phyloP scores from a whole-genome alignment of 2,888 invertebrate species.

The Euphydryas editha region DNA sequence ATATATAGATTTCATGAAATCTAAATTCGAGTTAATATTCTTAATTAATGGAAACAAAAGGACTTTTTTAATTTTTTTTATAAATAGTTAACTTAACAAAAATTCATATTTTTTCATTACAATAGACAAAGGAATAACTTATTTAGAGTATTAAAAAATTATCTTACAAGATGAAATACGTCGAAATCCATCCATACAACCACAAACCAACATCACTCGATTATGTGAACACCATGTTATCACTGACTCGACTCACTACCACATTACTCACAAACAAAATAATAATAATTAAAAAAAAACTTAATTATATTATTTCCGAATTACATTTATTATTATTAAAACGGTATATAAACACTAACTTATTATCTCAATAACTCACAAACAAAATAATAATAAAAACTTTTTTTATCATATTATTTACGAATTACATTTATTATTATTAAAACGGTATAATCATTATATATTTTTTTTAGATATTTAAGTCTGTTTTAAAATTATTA shows the following conservation, averaged over 20 bases:
- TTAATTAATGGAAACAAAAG: no score
- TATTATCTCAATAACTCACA: background rate
- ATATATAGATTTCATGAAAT: no score
- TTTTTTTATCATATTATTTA: no score
- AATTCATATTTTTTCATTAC: no score
- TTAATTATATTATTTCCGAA: no score
- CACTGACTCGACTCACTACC: background rate
- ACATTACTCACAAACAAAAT: background rate
- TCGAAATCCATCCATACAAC: conserved; percentile 50
- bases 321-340: no score
- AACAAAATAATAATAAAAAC: background rate
- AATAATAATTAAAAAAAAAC: background rate
- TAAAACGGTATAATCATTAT: background rate
- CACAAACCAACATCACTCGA: conserved; percentile 47
- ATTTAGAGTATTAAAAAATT: conserved; percentile 3
- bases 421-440: no score
- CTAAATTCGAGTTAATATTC: no score
- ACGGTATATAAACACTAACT: no score
- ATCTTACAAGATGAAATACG: conserved; percentile 49
- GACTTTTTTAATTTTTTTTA: no score
- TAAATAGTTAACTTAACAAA: no score
- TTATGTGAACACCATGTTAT: conserved; percentile 10
- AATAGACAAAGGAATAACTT: no score
- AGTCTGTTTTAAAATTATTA: background rate
- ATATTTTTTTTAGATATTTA: background rate